These are phyloP conservation scores for Empis livida DNA, from an alignment of 2,888 invertebrate species.

Conservation along the genomic window DNA sequence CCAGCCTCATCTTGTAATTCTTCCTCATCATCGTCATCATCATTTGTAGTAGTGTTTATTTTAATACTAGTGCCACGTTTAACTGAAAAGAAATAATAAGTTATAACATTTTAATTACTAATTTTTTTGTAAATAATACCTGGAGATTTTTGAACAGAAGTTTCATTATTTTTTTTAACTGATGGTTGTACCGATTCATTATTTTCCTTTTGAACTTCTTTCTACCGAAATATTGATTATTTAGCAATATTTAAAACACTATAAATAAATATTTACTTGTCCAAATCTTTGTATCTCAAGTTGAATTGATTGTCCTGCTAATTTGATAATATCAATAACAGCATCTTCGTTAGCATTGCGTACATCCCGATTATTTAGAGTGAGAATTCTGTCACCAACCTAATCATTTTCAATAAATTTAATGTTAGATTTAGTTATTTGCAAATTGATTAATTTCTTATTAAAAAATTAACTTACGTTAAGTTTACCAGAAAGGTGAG, in stretches of 20 bases:
- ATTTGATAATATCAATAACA: constrained; percentile 88
- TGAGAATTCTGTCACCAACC: constrained; percentile 38
- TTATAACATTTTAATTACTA: too few species aligned
- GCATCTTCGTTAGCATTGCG: constrained; percentile 83
- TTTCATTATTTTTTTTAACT: too few species aligned
- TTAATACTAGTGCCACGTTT: too few species aligned
- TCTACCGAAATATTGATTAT: too few species aligned
- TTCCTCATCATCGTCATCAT: constrained; percentile 48
- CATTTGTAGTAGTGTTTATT: too few species aligned
- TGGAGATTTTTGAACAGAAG: too few species aligned
- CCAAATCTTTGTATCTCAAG: constrained; percentile 71
- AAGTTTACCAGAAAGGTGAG: constrained; percentile 74
- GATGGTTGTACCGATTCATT: too few species aligned
- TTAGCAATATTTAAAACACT: not conserved
- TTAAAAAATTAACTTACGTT: constrained; percentile 44
- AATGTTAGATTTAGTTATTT: too few species aligned
- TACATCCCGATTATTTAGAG: constrained; percentile 85
- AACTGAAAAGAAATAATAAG: too few species aligned
- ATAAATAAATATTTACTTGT: constrained; percentile 17
- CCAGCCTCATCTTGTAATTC: constrained; percentile 68
- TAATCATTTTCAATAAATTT: constrained; percentile 8
- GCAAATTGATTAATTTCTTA: too few species aligned
- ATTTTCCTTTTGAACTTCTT: too few species aligned
- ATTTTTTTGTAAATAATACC: too few species aligned
- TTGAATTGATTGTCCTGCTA: constrained; percentile 75